Percentiles rank a stretch among this genome's conserved stretches.
These are phyloP conservation scores for Pocota personata DNA, from an alignment of 2,888 invertebrate species.

Conservation along the genomic window DNA sequence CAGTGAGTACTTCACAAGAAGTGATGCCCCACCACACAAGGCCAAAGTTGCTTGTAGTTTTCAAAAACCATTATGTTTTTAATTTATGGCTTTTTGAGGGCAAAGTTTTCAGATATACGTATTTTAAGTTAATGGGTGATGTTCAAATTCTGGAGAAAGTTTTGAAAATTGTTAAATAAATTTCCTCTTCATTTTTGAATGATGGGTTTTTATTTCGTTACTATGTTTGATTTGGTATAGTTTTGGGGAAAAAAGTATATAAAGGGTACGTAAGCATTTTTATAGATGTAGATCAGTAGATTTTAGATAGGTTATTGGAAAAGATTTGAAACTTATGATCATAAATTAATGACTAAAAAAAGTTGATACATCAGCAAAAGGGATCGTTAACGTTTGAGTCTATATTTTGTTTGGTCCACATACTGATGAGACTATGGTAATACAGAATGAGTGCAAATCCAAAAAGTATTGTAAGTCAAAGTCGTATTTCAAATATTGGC, in stretches of 20 bases:
- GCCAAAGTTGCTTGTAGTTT: constrained; percentile 3
- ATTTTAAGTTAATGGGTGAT: neutral
- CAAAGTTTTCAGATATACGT: constrained; percentile 14
- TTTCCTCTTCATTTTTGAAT: neutral
- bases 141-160: neutral
- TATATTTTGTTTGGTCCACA: no score
- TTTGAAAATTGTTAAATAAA: constrained; percentile 21
- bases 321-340: no score
- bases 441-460: no score
- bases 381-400: no score
- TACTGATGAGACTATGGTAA: no score
- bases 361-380: no score
- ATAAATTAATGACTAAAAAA: no score
- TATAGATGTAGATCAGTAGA: no score
- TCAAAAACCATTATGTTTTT: constrained; percentile 11
- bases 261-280: no score
- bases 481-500: no score
- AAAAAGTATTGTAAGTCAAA: no score
- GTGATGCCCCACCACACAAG: neutral
- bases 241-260: neutral
- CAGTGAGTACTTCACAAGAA: neutral
- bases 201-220: neutral
- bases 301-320: no score
- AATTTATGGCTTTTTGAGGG: constrained; percentile 7
- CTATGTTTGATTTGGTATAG: neutral